phyloP scores from a whole-genome alignment of 1,140 invertebrate genomes.

The Philopotamus ludificatus region DNA sequence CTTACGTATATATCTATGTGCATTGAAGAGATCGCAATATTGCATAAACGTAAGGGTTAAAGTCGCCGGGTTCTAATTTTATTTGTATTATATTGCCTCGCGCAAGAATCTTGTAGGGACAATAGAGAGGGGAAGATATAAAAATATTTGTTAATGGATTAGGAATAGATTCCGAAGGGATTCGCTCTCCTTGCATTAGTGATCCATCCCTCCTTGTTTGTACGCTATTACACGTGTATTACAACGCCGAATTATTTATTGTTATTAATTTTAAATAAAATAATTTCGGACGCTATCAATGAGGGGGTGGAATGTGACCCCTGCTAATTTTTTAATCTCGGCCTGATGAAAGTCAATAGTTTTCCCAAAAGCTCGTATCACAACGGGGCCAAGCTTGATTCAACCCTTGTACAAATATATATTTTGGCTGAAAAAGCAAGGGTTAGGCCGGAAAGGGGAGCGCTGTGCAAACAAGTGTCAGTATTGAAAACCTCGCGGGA shows the following conservation, averaged over 20 bases:
- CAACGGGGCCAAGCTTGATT: neutral
- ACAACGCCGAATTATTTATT: too few species aligned
- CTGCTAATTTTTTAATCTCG: neutral
- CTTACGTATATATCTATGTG: too few species aligned
- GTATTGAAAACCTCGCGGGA: slow-evolving; percentile 43
- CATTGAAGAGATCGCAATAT: neutral
- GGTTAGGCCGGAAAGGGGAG: slow-evolving; percentile 36
- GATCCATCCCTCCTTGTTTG: neutral
- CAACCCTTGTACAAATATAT: neutral
- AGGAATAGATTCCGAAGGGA: slow-evolving; percentile 40
- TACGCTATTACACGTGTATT: too few species aligned
- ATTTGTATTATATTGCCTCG: too few species aligned
- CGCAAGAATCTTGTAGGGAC: too few species aligned
- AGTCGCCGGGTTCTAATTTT: too few species aligned
- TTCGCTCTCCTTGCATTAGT: slow-evolving; percentile 23
- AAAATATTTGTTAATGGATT: slow-evolving; percentile 42
- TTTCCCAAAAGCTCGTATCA: neutral
- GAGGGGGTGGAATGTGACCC: too few species aligned
- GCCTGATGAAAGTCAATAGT: neutral
- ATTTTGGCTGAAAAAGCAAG: slow-evolving; percentile 38
- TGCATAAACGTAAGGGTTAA: too few species aligned
- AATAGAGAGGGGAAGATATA: slow-evolving; percentile 35
- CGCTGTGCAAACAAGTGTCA: slow-evolving; percentile 40
- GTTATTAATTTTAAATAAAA: too few species aligned
- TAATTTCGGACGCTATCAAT: neutral